A percentile compares a stretch with the other conserved stretches of the same genome.
Conservation (phyloP, 2,797 vertebrate genomes). For the Lithobates pipiens region DNA sequence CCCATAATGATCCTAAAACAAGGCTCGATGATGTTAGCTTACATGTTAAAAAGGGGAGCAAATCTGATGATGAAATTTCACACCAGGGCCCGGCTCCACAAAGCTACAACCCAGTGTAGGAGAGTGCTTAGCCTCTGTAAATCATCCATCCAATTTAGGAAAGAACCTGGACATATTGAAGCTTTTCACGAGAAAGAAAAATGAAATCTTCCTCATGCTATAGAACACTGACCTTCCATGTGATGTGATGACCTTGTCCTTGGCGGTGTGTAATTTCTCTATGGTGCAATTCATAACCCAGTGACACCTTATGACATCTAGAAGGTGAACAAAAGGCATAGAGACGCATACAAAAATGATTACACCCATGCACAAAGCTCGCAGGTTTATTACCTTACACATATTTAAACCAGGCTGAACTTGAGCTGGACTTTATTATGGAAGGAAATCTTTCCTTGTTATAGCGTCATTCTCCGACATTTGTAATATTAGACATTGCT, state of each 20-base stretch:
- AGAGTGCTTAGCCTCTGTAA: background rate
- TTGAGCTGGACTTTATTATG: too few relatives aligned
- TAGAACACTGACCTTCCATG: constrained; percentile 18
- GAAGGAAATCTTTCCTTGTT: too few relatives aligned
- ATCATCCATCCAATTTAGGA: background rate
- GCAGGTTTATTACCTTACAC: too few relatives aligned
- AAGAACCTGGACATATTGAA: background rate
- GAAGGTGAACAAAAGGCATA: background rate
- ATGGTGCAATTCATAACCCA: constrained; percentile 28
- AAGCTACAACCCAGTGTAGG: background rate
- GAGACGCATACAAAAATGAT: background rate
- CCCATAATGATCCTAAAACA: too few relatives aligned
- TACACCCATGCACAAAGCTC: background rate
- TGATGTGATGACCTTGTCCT: constrained; percentile 33
- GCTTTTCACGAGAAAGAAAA: background rate
- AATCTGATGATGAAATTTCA: background rate
- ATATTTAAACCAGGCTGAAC: too few relatives aligned
- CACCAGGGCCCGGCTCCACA: background rate
- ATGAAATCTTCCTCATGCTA: background rate
- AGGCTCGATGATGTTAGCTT: too few relatives aligned
- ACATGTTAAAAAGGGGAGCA: background rate
- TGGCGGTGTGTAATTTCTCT: constrained; percentile 33
- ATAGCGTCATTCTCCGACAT: too few relatives aligned
- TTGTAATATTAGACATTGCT: too few relatives aligned
- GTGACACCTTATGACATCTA: background rate